Evolutionary conservation across 2,888 invertebrate species (phyloP), one percentile per base, ranked within the genome.

Genomic region (Congeria kusceri): DNA sequence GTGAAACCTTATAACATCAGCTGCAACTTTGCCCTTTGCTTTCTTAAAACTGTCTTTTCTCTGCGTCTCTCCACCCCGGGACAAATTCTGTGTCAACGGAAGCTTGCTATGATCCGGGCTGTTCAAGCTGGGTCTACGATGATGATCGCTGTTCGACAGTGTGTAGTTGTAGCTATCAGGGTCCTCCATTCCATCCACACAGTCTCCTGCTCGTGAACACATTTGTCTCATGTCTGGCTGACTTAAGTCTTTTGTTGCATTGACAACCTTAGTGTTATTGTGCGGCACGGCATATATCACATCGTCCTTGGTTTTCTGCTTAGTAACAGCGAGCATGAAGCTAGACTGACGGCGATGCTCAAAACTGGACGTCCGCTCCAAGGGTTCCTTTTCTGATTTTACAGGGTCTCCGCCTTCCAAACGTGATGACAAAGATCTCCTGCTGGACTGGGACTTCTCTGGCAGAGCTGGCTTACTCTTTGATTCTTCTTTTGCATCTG

Each of bases 311-410:
- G 75, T 58, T 64, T 86, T 85, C 44, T 77, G 80, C 56, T 86
- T 88, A 0, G 89, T 86, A 63, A 92, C 87, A n/a, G 92, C 92
- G 11, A 86, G 82, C 53, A 92, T 84, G 77, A 91, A 92, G 75
- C 92, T 92, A 5, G 90, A 87, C 83, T 92, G 92, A 9, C 92
- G 81, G 25, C 86, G 72, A 77, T 92, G 92, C 23, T 89, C 87
- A 29, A 84, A 81, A 65, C 83, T 83, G n/a, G 83, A 73, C 15
- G 76, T 84, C 67, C 83, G 75, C 3, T 66, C 72, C 11, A 80
- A 61, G 18, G 66, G 44, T 61, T 80, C 71, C 59, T 77, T 75
- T 23, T 66, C 80, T 13, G 59, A 44, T 53, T 73, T 65, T 28
- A 25, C 44, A 3, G 47, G 25, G 20, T 66, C 71, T 23, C 44